Evolutionary conservation across 2,113 vertebrate species (phyloP).

Genomic region (Xerus inauris): DNA sequence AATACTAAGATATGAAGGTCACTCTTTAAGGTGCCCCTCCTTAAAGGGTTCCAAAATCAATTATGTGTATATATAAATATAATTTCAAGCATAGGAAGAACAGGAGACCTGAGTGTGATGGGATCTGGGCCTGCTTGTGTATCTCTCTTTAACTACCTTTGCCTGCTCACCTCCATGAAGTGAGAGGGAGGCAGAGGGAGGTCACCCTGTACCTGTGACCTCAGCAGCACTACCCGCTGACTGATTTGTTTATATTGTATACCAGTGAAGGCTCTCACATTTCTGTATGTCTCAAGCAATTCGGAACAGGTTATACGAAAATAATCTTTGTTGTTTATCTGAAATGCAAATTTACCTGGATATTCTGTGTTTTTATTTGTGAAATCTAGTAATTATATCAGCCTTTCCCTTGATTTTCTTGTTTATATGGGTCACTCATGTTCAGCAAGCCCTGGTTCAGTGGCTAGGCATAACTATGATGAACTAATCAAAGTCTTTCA

Average conservation of each 20-base stretch:
- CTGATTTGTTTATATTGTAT: not conserved
- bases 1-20: not conserved
- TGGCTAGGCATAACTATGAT: not conserved
- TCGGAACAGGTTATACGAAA: not conserved
- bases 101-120: not conserved
- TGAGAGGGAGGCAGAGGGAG: not conserved
- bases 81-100: not conserved
- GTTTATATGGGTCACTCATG: not conserved
- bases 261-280: not conserved
- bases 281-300: not conserved
- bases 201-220: no score
- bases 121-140: not conserved
- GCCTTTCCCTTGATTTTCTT: not conserved
- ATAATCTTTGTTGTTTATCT: not conserved
- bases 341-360: not conserved
- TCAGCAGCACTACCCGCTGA: fast-evolving
- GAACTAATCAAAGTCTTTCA: not conserved
- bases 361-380: not conserved
- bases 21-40: no score
- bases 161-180: not conserved
- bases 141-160: not conserved
- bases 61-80: not conserved
- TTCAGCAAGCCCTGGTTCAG: not conserved
- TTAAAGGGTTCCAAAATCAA: not conserved
- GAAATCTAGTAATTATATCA: not conserved